Conservation (phyloP, 2,888 invertebrate species). For the Acanthacorydalis orientalis region DNA sequence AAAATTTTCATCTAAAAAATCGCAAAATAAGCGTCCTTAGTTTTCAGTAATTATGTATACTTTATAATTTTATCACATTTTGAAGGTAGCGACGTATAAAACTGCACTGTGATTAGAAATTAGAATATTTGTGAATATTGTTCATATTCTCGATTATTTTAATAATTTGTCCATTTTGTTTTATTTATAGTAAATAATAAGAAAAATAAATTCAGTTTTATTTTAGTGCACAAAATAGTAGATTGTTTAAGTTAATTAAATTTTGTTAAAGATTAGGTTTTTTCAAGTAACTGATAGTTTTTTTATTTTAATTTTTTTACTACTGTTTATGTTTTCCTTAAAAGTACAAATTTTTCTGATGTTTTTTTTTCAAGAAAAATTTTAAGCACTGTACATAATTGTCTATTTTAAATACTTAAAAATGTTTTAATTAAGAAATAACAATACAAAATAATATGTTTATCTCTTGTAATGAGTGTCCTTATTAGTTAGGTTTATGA, state of each 20-base stretch:
- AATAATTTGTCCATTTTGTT: background rate
- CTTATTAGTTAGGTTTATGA: conserved; percentile 4
- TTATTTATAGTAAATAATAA: no score
- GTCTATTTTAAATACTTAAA: no score
- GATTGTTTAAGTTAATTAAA: no score
- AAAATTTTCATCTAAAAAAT: no score
- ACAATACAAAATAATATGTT: conserved; percentile 6
- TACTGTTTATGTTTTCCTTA: conserved; percentile 2
- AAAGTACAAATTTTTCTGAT: conserved; percentile 9
- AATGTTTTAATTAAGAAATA: background rate
- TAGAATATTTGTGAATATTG: background rate
- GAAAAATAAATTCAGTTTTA: no score
- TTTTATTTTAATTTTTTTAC: no score
- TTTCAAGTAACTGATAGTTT: no score
- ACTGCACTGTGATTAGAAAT: conserved; percentile 4
- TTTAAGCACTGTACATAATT: conserved; percentile 7
- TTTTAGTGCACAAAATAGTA: no score
- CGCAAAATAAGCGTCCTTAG: background rate
- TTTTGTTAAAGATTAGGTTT: no score
- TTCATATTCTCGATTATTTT: background rate
- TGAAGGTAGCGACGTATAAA: no score
- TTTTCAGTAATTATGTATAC: background rate
- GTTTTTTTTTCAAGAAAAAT: conserved; percentile 5
- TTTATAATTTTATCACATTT: no score
- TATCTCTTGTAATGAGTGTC: conserved; percentile 7